These are phyloP conservation scores for Suricata suricatta DNA, from an alignment of 2,113 vertebrate genomes.

Conservation along the genomic window DNA sequence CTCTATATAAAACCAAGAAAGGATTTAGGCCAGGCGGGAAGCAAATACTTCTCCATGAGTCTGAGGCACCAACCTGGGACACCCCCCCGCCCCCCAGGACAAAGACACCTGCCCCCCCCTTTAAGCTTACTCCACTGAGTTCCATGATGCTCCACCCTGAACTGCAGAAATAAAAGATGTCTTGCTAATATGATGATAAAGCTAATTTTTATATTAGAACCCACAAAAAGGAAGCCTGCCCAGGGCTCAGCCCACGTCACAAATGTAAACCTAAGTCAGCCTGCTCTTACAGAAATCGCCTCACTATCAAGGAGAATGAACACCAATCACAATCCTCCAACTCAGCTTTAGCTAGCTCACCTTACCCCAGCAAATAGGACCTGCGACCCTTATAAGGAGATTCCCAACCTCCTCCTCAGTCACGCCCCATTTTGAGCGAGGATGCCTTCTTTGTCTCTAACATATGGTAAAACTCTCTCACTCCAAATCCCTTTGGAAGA, in stretches of 20 bases:
- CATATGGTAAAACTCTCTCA: not conserved
- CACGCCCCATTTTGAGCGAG: not conserved
- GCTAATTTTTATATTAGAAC: not conserved
- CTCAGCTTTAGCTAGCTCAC: not conserved
- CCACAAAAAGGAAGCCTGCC: not conserved
- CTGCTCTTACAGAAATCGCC: not conserved
- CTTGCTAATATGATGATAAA: constrained; percentile 55
- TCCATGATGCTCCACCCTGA: constrained; percentile 58
- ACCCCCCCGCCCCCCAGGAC: not conserved
- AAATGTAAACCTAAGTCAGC: not conserved
- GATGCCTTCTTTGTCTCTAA: not conserved
- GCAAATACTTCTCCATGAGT: constrained; percentile 52
- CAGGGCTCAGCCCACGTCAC: not conserved
- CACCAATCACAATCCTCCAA: not conserved
- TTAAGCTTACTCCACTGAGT: constrained; percentile 54
- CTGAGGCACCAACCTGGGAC: not conserved
- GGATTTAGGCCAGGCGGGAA: constrained; percentile 45
- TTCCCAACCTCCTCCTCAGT: not conserved
- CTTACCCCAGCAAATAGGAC: not conserved
- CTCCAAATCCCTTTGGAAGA: not conserved
- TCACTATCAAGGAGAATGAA: not conserved
- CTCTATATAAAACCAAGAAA: constrained; percentile 47
- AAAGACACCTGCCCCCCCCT: not conserved
- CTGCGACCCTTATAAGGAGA: not conserved
- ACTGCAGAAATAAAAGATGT: constrained; percentile 66